Conservation (phyloP, 2,797 vertebrate species). For the Pseudochaenichthys georgianus region DNA sequence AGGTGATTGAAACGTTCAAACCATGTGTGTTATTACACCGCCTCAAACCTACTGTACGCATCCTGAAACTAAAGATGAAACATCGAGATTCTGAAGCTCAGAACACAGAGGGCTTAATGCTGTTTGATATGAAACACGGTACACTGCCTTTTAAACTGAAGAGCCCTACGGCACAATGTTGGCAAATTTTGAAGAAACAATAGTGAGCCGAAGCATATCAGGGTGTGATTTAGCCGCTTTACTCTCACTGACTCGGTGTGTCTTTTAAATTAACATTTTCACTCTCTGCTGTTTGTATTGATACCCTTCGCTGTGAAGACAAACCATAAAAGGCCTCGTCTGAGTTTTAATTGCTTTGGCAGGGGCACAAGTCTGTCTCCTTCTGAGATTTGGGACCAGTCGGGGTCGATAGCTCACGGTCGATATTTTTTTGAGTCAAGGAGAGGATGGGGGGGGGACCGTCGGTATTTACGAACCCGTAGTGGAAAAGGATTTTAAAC, state of each 20-base stretch:
- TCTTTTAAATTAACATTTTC: constrained; percentile 55
- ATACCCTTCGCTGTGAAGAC: constrained; percentile 37
- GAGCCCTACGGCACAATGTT: constrained; percentile 11
- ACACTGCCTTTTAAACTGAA: constrained; percentile 9
- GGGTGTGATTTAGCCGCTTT: constrained; percentile 32
- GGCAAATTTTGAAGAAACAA: constrained; percentile 15
- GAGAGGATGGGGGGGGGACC: constrained; percentile 15
- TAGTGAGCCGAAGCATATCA: background rate
- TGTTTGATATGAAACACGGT: constrained; percentile 27
- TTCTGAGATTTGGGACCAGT: constrained; percentile 58
- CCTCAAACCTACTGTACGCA: background rate
- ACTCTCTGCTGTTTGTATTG: constrained; percentile 35
- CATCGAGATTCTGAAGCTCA: constrained; percentile 28
- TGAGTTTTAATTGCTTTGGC: constrained; percentile 75
- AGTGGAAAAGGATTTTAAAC: constrained; percentile 70
- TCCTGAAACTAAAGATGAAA: constrained; percentile 34
- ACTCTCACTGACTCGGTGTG: constrained; percentile 9
- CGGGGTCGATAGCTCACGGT: constrained; percentile 64
- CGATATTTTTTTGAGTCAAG: constrained; percentile 74
- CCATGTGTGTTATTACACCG: constrained; percentile 17
- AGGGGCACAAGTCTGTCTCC: constrained; percentile 49
- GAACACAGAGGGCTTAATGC: constrained; percentile 21
- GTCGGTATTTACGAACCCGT: constrained; percentile 61
- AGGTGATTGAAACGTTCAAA: constrained; percentile 51
- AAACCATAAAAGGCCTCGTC: constrained; percentile 42